phyloP scores from a whole-genome alignment of 1,140 invertebrate species.

The Penaeus chinensis region DNA sequence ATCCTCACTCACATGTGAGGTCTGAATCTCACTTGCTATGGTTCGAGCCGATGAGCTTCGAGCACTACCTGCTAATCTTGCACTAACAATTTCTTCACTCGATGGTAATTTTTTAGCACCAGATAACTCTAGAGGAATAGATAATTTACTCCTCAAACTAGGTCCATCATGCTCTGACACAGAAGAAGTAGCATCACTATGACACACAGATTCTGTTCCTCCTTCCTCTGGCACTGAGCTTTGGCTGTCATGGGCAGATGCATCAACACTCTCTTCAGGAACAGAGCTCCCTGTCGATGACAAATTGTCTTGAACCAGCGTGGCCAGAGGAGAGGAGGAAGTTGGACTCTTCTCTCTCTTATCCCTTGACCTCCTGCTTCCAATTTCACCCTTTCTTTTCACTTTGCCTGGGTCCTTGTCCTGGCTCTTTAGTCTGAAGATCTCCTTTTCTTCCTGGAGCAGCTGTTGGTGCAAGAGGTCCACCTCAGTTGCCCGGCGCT shows the following conservation, averaged over 20 bases:
- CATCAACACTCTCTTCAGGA: slow-evolving; percentile 40
- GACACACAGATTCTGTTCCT: slow-evolving; percentile 37
- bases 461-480: slow-evolving; percentile 38
- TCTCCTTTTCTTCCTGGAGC: slow-evolving; percentile 39
- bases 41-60: not conserved
- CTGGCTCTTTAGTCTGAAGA: slow-evolving; percentile 26
- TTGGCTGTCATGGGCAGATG: slow-evolving; percentile 38
- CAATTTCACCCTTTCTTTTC: slow-evolving; percentile 48
- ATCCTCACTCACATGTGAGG: too few species aligned
- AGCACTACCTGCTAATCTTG: not conserved
- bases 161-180: slow-evolving; percentile 46
- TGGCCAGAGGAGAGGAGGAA: slow-evolving; percentile 1
- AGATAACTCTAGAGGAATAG: not conserved
- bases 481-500: slow-evolving; percentile 36
- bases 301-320: not conserved
- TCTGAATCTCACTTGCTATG: too few species aligned
- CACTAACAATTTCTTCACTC: not conserved
- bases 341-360: slow-evolving; percentile 46
- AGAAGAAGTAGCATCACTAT: slow-evolving; percentile 48
- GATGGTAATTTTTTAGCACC: not conserved
- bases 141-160: slow-evolving; percentile 1
- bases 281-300: slow-evolving; percentile 31
- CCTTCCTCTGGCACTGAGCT: slow-evolving; percentile 49
- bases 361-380: slow-evolving; percentile 32
- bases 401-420: slow-evolving; percentile 33